Evolutionary conservation across 2,113 vertebrate genomes (phyloP).

Genomic region (Saguinus midas): DNA sequence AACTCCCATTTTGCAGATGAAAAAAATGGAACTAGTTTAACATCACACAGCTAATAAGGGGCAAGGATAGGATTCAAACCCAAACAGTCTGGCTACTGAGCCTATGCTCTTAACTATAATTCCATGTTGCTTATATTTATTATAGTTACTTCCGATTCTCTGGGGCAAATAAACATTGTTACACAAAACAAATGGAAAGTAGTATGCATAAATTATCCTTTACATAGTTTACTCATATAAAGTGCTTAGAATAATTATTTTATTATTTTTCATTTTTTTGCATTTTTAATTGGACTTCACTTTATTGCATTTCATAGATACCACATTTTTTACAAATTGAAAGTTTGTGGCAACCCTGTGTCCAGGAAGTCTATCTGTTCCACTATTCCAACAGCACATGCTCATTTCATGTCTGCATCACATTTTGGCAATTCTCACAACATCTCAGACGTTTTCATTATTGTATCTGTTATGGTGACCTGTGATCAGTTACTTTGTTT

Average conservation of each 20-base stretch:
- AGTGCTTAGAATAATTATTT: conserved; percentile 25
- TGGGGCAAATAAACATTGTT: not conserved
- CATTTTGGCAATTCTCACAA: too few relatives aligned
- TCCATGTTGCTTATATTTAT: not conserved
- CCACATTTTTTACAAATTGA: too few relatives aligned
- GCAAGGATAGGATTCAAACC: not conserved
- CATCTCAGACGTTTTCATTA: too few relatives aligned
- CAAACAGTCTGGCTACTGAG: not conserved
- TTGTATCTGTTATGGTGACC: too few relatives aligned
- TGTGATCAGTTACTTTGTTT: too few relatives aligned
- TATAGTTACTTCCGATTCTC: not conserved
- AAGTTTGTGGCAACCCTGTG: too few relatives aligned
- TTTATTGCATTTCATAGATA: too few relatives aligned
- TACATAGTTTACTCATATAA: not conserved
- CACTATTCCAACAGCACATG: too few relatives aligned
- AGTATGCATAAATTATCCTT: not conserved
- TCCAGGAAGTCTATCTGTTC: too few relatives aligned
- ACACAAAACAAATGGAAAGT: not conserved
- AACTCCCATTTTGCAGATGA: conserved; percentile 17
- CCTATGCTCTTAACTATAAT: not conserved
- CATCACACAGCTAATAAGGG: not conserved
- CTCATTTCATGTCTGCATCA: too few relatives aligned
- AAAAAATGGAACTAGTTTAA: not conserved
- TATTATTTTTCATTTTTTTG: not conserved
- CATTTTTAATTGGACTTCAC: too few relatives aligned